phyloP scores from a whole-genome alignment of 2,113 vertebrate genomes.

The Microtus richardsoni region DNA sequence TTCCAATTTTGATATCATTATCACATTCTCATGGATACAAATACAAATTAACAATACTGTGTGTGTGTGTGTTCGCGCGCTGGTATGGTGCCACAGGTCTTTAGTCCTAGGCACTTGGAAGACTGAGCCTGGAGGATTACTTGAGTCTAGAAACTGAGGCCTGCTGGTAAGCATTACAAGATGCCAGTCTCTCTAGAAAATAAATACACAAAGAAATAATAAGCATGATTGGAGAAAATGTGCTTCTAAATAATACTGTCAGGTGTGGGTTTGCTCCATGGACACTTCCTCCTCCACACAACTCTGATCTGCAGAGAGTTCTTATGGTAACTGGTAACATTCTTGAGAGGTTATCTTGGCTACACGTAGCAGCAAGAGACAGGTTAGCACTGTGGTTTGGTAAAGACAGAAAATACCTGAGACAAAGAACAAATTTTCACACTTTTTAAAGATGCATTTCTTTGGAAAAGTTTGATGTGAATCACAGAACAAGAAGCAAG shows the following conservation, averaged over 20 bases:
- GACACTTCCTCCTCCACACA: background rate
- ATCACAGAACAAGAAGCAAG: background rate
- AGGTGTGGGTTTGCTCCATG: background rate
- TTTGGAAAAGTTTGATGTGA: background rate
- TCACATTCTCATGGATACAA: background rate
- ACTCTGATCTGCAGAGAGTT: background rate
- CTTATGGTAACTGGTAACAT: background rate
- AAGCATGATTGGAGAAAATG: accelerated
- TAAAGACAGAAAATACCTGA: background rate
- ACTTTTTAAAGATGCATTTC: background rate
- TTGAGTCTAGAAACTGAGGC: background rate
- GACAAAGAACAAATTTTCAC: background rate
- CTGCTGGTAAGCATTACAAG: background rate
- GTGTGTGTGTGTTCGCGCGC: accelerated
- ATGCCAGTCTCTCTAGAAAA: background rate
- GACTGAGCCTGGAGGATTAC: too few relatives aligned
- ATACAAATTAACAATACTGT: background rate
- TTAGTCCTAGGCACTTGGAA: background rate
- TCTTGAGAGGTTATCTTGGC: background rate
- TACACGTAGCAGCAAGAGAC: background rate
- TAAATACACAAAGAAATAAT: background rate
- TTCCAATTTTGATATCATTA: background rate
- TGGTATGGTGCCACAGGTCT: background rate
- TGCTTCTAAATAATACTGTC: background rate
- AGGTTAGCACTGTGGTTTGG: background rate